These are phyloP conservation scores for Eucera pruinosa DNA, from an alignment of 2,888 invertebrate genomes.

Conservation along the genomic window DNA sequence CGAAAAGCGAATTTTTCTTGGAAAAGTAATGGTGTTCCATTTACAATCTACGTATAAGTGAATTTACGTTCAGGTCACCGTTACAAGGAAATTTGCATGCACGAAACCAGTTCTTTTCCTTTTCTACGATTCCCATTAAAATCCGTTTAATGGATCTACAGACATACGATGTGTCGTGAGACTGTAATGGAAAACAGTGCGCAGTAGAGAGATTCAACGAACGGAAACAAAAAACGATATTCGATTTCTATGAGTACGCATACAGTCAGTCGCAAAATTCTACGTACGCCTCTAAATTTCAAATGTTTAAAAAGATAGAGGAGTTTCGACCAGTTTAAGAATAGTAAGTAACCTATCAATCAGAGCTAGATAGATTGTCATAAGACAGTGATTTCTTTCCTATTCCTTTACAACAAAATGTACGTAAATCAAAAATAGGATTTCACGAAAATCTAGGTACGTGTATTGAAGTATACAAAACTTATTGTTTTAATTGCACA, in stretches of 20 bases:
- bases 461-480: too few species aligned
- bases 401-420: too few species aligned
- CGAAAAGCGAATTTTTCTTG: slow-evolving; percentile 63
- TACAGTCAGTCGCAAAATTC: too few species aligned
- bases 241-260: background rate
- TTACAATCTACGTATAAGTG: slow-evolving; percentile 46
- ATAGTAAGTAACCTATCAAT: too few species aligned
- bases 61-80: slow-evolving; percentile 40
- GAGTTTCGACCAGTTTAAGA: too few species aligned
- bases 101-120: slow-evolving; percentile 30
- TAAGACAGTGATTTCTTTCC: too few species aligned
- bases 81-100: slow-evolving; percentile 49
- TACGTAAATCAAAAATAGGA: too few species aligned
- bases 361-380: too few species aligned
- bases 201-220: background rate
- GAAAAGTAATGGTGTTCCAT: slow-evolving; percentile 60
- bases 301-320: too few species aligned
- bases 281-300: too few species aligned
- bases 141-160: background rate
- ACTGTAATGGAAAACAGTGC: background rate
- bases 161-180: background rate
- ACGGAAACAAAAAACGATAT: background rate
- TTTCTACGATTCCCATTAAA: slow-evolving; percentile 1
- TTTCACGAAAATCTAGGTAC: too few species aligned
- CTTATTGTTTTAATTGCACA: too few species aligned